phyloP scores from a whole-genome alignment of 1,140 invertebrate genomes.

The Ridgeia piscesae region DNA sequence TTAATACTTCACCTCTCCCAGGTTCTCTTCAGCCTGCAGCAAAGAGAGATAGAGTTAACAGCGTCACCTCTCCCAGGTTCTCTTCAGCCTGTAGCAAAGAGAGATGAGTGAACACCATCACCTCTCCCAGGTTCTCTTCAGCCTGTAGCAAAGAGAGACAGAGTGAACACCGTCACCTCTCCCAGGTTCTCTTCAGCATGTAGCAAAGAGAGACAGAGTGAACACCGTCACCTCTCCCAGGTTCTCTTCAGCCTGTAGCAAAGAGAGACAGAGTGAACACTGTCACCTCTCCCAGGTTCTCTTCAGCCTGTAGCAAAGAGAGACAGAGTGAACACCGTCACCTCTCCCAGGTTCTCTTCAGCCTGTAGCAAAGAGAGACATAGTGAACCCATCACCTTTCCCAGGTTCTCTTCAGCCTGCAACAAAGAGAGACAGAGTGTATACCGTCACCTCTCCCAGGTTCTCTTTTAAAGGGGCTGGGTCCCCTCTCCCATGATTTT shows the following conservation, averaged over 20 bases:
- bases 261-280: conserved; percentile 72
- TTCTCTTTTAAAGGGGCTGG: too few species aligned
- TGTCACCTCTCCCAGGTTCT: conserved; percentile 96
- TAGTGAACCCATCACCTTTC: conserved; percentile 81
- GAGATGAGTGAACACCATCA: conserved; percentile 87
- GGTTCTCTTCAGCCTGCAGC: conserved; percentile 77
- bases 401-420: conserved; percentile 76
- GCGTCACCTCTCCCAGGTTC: conserved; percentile 95
- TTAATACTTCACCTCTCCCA: conserved; percentile 97
- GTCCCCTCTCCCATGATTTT: too few species aligned
- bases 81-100: conserved; percentile 69
- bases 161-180: conserved; percentile 95
- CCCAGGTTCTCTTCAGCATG: conserved; percentile 86
- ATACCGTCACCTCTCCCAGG: too few species aligned
- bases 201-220: conserved; percentile 59
- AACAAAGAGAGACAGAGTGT: not conserved
- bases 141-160: conserved; percentile 61
- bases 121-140: conserved; percentile 90
- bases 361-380: conserved; percentile 61
- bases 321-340: conserved; percentile 85
- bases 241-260: conserved; percentile 77
- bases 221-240: conserved; percentile 97
- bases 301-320: conserved; percentile 66
- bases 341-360: conserved; percentile 90
- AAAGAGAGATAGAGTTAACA: conserved; percentile 75